phyloP scores from a whole-genome alignment of 1,140 invertebrate genomes.

The Lerema accius region DNA sequence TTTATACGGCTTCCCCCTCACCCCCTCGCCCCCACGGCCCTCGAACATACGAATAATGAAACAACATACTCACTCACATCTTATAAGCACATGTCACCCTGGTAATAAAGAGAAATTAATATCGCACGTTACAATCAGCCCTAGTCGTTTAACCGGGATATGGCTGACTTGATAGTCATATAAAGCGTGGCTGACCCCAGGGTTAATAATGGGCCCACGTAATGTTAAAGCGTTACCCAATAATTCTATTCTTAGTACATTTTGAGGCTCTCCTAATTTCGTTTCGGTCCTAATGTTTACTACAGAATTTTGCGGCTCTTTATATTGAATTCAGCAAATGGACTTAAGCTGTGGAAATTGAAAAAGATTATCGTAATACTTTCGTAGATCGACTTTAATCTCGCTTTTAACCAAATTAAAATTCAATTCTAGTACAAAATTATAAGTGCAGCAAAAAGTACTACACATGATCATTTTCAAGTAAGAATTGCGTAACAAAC shows the following conservation, averaged over 20 bases:
- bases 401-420: too few relatives aligned
- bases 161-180: slow-evolving; percentile 38
- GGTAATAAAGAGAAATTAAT: slow-evolving; percentile 76
- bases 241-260: slow-evolving; percentile 27
- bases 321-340: too few relatives aligned
- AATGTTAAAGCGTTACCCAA: slow-evolving; percentile 19
- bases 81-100: slow-evolving; percentile 74
- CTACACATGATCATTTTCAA: too few relatives aligned
- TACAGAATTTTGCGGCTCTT: too few relatives aligned
- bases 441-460: too few relatives aligned
- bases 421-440: too few relatives aligned
- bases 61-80: slow-evolving; percentile 73
- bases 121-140: slow-evolving; percentile 44
- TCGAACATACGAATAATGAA: slow-evolving; percentile 73
- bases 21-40: slow-evolving; percentile 41
- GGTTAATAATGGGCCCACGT: slow-evolving; percentile 18
- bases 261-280: slow-evolving; percentile 16
- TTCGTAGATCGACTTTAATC: too few relatives aligned
- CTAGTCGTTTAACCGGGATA: slow-evolving; percentile 41
- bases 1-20: slow-evolving; percentile 76
- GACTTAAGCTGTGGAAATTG: too few relatives aligned
- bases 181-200: slow-evolving; percentile 23
- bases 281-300: slow-evolving; percentile 7
- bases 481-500: too few relatives aligned
- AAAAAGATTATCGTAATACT: too few relatives aligned